Evolutionary conservation across 64 coral and sea anemone species (phyloP).

Genomic region (Montipora cactus): DNA sequence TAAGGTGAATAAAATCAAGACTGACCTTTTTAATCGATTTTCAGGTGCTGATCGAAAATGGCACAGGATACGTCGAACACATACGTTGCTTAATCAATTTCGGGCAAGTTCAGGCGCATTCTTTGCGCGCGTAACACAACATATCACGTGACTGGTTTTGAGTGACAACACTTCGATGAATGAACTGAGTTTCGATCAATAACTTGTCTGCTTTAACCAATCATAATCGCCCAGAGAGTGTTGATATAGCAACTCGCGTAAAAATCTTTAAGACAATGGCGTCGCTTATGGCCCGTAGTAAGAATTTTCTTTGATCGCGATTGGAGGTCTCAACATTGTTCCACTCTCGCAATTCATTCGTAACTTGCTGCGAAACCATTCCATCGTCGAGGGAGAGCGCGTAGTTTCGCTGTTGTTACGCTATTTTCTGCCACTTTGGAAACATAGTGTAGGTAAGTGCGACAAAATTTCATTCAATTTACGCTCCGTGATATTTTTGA

Average conservation of each 20-base stretch:
- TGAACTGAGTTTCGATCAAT: constrained; percentile 53
- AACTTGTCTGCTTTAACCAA: constrained; percentile 61
- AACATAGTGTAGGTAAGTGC: constrained; percentile 63
- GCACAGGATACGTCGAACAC: no score
- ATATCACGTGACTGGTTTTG: constrained; percentile 58
- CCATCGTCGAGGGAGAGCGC: background rate
- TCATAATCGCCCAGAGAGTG: constrained; percentile 23
- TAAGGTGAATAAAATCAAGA: background rate
- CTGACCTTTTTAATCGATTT: background rate
- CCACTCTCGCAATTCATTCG: background rate
- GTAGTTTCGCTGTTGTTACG: background rate
- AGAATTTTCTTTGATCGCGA: constrained; percentile 50
- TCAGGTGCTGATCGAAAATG: background rate
- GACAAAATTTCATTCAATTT: constrained; percentile 70
- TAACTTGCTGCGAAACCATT: background rate
- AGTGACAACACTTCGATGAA: constrained; percentile 73
- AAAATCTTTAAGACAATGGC: constrained; percentile 76
- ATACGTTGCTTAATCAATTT: no score
- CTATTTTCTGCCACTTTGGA: background rate
- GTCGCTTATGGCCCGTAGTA: constrained; percentile 73
- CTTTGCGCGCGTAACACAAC: constrained; percentile 43
- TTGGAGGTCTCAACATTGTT: background rate
- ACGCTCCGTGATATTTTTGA: background rate
- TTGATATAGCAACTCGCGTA: constrained; percentile 86
- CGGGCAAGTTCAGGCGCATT: constrained; percentile 46